These are phyloP conservation scores for Physocephala rufipes DNA, from an alignment of 2,888 invertebrate species.

Conservation along the genomic window DNA sequence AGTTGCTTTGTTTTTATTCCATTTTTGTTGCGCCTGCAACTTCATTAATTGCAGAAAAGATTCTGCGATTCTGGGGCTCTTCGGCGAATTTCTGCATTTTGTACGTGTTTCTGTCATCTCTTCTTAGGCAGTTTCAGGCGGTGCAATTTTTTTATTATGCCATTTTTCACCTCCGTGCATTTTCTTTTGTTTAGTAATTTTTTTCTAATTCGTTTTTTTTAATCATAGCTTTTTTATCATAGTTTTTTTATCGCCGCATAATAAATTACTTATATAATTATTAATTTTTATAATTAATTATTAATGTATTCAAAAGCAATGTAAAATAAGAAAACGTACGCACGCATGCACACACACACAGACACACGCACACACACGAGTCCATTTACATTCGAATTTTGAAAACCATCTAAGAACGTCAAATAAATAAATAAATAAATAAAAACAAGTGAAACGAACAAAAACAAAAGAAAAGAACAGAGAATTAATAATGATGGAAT, in stretches of 20 bases:
- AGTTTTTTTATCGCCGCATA: constrained; percentile 23
- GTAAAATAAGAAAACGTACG: no score
- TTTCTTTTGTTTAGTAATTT: neutral
- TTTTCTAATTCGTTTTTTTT: constrained; percentile 2
- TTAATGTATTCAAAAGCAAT: neutral
- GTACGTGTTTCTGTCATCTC: neutral
- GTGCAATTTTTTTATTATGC: neutral
- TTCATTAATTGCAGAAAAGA: constrained; percentile 56
- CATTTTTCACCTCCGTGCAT: constrained; percentile 30
- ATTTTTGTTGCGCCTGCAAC: constrained; percentile 57
- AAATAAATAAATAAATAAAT: no score
- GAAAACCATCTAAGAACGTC: no score
- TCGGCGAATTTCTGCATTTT: neutral
- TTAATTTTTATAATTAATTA: constrained; percentile 34
- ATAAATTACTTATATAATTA: constrained; percentile 33
- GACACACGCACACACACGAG: constrained; percentile 1
- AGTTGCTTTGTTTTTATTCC: constrained; percentile 53
- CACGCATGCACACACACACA: constrained; percentile 10
- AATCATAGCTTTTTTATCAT: neutral
- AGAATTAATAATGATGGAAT: no score
- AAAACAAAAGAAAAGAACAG: no score
- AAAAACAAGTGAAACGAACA: neutral
- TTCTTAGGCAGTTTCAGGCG: neutral
- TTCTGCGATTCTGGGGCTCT: constrained; percentile 18
- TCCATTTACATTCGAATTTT: neutral